phyloP scores from a whole-genome alignment of 2,797 vertebrate genomes.

The Caiman crocodilus region DNA sequence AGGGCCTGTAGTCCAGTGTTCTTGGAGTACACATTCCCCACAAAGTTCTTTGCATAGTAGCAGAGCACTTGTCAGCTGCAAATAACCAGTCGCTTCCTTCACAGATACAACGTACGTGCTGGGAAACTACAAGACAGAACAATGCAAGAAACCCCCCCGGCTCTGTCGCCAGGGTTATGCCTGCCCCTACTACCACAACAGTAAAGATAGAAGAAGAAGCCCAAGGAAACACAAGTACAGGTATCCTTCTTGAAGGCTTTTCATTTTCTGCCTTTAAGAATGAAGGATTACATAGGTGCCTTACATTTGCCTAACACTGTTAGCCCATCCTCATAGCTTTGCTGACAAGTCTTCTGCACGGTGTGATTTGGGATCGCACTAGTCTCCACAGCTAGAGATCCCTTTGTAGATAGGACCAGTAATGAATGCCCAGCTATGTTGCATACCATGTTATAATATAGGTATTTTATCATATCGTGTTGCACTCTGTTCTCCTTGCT shows the following conservation, averaged over 20 bases:
- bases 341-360: neutral
- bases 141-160: conserved; percentile 97
- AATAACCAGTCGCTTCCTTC: conserved; percentile 27
- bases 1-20: neutral
- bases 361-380: neutral
- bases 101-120: conserved; percentile 95
- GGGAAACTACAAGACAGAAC: conserved; percentile 98
- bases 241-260: conserved; percentile 73
- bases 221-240: conserved; percentile 99
- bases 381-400: neutral
- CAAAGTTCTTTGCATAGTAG: neutral
- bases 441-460: neutral
- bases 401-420: neutral
- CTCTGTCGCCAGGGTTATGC: conserved; percentile 98
- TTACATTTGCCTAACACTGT: neutral
- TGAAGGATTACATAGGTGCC: neutral
- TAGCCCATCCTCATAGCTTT: neutral
- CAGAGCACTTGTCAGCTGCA: neutral
- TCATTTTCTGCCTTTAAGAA: neutral
- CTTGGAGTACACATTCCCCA: neutral
- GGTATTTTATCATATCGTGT: neutral
- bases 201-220: conserved; percentile 97
- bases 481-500: conserved; percentile 1
- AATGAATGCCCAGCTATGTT: neutral
- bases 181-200: conserved; percentile 98